These are phyloP conservation scores for Atherinosoma microstoma DNA, from an alignment of 2,797 vertebrate genomes.

Conservation along the genomic window DNA sequence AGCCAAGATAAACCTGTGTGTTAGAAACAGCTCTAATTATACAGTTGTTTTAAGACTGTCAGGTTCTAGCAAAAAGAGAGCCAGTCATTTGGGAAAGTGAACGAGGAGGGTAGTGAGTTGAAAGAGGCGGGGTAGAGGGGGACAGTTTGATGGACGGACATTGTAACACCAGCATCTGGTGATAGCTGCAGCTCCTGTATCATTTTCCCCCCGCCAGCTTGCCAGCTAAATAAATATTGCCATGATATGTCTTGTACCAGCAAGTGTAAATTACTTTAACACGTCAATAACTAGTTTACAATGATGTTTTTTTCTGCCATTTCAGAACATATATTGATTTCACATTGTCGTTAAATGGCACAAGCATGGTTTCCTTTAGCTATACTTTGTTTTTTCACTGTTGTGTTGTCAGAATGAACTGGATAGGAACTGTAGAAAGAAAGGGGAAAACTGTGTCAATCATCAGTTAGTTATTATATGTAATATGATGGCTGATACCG, in stretches of 20 bases:
- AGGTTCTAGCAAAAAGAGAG: constrained; percentile 83
- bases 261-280: constrained; percentile 89
- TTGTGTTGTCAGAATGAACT: constrained; percentile 51
- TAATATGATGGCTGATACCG: not conserved
- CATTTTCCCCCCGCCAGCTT: constrained; percentile 82
- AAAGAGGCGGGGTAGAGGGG: constrained; percentile 43
- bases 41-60: constrained; percentile 89
- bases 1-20: constrained; percentile 70
- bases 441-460: constrained; percentile 28
- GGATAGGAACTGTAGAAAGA: constrained; percentile 33
- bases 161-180: constrained; percentile 85
- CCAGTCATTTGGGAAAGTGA: constrained; percentile 76
- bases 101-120: constrained; percentile 63
- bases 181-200: constrained; percentile 85
- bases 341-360: constrained; percentile 81
- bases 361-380: constrained; percentile 66
- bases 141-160: constrained; percentile 83
- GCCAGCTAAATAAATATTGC: constrained; percentile 89
- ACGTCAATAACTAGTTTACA: constrained; percentile 89
- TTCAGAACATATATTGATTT: constrained; percentile 89
- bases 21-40: constrained; percentile 87
- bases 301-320: constrained; percentile 83
- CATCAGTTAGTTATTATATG: constrained; percentile 20
- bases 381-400: constrained; percentile 40
- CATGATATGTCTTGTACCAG: constrained; percentile 88